Conservation (phyloP, 2,797 vertebrate species). For the Ispidina lecontei region DNA sequence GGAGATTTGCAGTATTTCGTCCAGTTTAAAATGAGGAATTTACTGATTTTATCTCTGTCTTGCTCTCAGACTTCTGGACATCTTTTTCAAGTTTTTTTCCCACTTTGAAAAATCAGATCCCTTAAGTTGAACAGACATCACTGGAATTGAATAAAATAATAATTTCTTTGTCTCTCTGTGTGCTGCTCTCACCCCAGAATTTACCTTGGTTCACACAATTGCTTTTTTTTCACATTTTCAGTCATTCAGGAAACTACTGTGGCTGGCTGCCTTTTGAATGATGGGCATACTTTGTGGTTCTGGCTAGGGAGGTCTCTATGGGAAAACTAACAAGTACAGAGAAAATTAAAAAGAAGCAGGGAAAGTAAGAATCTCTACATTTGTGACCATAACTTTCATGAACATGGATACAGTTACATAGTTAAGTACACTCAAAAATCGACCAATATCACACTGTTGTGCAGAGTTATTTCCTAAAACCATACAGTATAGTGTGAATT, state of each 20-base stretch:
- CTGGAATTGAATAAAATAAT: not conserved
- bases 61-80: not conserved
- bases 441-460: not conserved
- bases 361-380: not conserved
- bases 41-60: not conserved
- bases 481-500: not conserved
- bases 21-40: not conserved
- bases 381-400: not conserved
- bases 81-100: slow-evolving; percentile 17
- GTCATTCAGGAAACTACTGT: not conserved
- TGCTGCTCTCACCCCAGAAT: not conserved
- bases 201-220: not conserved
- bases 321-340: not conserved
- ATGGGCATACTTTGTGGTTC: not conserved
- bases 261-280: not conserved
- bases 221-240: not conserved
- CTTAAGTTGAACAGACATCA: not conserved
- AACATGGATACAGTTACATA: not conserved
- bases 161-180: not conserved
- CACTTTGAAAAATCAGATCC: not conserved
- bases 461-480: not conserved
- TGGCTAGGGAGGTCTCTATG: not conserved
- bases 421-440: not conserved
- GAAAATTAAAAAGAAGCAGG: not conserved
- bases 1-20: not conserved